phyloP scores from a whole-genome alignment of 2,888 invertebrate species.

The Ctena decussata region DNA sequence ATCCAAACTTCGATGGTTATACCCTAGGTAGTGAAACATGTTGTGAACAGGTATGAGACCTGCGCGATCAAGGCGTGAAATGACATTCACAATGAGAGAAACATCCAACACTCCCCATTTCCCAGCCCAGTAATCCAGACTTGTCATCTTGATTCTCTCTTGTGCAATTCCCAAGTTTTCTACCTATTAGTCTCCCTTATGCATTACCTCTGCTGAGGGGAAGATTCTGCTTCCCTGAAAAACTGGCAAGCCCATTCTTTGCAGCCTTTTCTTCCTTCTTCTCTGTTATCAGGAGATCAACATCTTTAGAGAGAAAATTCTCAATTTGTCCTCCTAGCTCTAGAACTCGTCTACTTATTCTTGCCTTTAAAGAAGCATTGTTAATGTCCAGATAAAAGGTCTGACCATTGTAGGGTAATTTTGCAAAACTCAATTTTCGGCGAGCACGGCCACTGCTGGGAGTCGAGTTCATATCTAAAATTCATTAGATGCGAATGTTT shows the following conservation, averaged over 20 bases:
- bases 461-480: constrained; percentile 5
- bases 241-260: background rate
- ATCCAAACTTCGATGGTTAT: too few species aligned
- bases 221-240: background rate
- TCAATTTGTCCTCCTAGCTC: constrained; percentile 69
- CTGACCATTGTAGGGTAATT: constrained; percentile 52
- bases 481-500: background rate
- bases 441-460: constrained; percentile 41
- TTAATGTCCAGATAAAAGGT: constrained; percentile 70
- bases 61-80: too few species aligned
- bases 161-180: too few species aligned
- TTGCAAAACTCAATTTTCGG: constrained; percentile 64
- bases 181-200: too few species aligned
- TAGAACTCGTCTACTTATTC: constrained; percentile 51
- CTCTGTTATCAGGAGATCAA: constrained; percentile 65
- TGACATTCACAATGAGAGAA: too few species aligned
- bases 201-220: constrained; percentile 24
- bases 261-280: constrained; percentile 23
- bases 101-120: too few species aligned
- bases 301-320: constrained; percentile 68
- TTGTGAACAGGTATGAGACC: too few species aligned
- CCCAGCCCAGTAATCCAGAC: too few species aligned
- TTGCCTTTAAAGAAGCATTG: constrained; percentile 47
- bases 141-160: too few species aligned
- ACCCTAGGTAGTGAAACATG: too few species aligned